These are phyloP conservation scores for Lysandra coridon DNA, from an alignment of 2,888 invertebrate species.

Conservation along the genomic window DNA sequence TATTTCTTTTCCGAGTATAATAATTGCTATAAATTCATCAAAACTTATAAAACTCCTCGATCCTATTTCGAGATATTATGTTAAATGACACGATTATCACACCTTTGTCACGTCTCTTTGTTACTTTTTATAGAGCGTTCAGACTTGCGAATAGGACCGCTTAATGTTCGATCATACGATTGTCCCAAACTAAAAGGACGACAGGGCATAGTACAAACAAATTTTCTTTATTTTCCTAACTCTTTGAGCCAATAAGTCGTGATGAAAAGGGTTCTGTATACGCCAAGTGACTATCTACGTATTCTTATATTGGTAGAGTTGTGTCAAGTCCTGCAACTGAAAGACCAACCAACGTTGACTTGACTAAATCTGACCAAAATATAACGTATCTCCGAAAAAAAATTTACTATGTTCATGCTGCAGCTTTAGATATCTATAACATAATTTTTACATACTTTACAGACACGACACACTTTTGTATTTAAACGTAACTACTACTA, in stretches of 20 bases:
- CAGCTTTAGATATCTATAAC: no score
- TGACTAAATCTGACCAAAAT: no score
- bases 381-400: no score
- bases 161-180: slow-evolving; percentile 11
- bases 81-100: slow-evolving; percentile 33
- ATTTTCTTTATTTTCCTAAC: slow-evolving; percentile 15
- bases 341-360: no score
- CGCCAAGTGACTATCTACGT: neutral
- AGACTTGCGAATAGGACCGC: slow-evolving; percentile 22
- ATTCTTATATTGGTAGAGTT: no score
- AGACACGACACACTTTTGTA: no score
- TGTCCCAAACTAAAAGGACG: slow-evolving; percentile 8
- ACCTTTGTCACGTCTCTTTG: slow-evolving; percentile 33
- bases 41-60: slow-evolving; percentile 8
- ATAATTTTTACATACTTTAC: no score
- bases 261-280: neutral
- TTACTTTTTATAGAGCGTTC: slow-evolving; percentile 20
- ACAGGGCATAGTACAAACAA: neutral
- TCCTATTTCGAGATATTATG: slow-evolving; percentile 32
- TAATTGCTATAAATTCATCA: neutral
- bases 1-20: neutral
- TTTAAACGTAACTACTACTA: no score
- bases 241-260: slow-evolving; percentile 22
- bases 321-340: no score
- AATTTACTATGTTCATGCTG: no score